Evolutionary conservation across 2,888 invertebrate genomes (phyloP).

Genomic region (Neuroscelio doddi): DNA sequence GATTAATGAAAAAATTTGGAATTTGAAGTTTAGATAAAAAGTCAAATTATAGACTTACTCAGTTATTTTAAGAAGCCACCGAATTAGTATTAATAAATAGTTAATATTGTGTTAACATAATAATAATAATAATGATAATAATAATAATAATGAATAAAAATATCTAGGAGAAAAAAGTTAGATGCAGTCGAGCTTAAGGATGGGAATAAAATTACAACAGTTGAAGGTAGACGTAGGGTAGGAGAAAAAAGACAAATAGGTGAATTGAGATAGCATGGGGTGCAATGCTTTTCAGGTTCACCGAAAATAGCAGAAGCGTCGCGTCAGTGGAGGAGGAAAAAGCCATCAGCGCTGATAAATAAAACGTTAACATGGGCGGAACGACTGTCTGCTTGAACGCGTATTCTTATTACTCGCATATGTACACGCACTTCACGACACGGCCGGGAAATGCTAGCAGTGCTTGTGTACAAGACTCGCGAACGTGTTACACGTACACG

Average conservation of each 20-base stretch:
- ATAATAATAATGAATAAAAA: too few species aligned
- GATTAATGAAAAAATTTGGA: too few species aligned
- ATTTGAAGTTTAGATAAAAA: too few species aligned
- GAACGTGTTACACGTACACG: slow-evolving; percentile 38
- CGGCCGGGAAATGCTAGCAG: slow-evolving; percentile 24
- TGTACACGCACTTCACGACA: slow-evolving; percentile 31
- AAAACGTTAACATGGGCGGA: slow-evolving; percentile 62
- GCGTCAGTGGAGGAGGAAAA: slow-evolving; percentile 53
- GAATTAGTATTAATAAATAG: too few species aligned
- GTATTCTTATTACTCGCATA: slow-evolving; percentile 57
- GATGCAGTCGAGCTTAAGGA: too few species aligned
- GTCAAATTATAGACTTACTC: too few species aligned
- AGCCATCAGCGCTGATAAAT: slow-evolving; percentile 68
- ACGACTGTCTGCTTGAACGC: slow-evolving; percentile 54
- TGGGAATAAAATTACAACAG: too few species aligned
- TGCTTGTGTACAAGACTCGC: slow-evolving; percentile 27
- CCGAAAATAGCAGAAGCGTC: slow-evolving; percentile 43
- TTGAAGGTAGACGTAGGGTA: too few species aligned
- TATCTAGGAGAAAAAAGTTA: too few species aligned
- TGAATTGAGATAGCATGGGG: slow-evolving; percentile 37
- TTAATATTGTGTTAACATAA: too few species aligned
- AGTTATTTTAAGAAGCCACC: too few species aligned
- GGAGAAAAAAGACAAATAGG: slow-evolving; percentile 39
- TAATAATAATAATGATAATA: too few species aligned
- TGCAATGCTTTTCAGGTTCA: slow-evolving; percentile 42